Conservation (phyloP, 2,113 vertebrate species). For the Epinephelus cyanopodus region DNA sequence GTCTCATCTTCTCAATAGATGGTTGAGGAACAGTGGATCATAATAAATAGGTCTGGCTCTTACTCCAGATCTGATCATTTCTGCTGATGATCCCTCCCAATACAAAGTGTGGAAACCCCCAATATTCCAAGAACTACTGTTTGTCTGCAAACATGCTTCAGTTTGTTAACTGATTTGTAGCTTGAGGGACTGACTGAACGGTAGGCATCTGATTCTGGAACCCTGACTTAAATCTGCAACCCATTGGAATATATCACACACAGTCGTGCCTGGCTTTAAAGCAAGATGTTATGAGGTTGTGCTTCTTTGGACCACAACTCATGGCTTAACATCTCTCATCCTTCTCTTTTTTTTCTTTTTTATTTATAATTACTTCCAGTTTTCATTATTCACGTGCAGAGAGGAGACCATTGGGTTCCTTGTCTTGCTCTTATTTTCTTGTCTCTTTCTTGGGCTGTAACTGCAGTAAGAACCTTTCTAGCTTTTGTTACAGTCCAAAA, state of each 20-base stretch:
- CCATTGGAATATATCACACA: background rate
- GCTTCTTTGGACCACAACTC: slow-evolving; percentile 27
- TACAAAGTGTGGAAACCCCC: background rate
- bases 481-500: slow-evolving; percentile 35
- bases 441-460: slow-evolving; percentile 40
- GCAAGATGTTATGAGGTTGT: background rate
- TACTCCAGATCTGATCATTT: background rate
- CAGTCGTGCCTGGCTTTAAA: slow-evolving; percentile 29
- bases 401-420: slow-evolving; percentile 31
- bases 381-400: slow-evolving; percentile 32
- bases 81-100: background rate
- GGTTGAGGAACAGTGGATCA: background rate
- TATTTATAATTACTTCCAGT: background rate
- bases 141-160: background rate
- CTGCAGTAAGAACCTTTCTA: slow-evolving; percentile 17
- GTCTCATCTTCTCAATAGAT: background rate
- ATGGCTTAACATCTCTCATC: slow-evolving; percentile 19
- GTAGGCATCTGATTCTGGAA: slow-evolving; percentile 5
- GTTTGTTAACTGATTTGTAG: background rate
- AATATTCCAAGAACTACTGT: background rate
- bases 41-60: background rate
- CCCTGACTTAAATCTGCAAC: background rate
- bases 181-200: background rate
- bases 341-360: background rate
- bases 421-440: slow-evolving; percentile 16